A percentile compares a stretch with the other conserved stretches of the same genome.
Evolutionary conservation across 2,888 invertebrate species (phyloP).

Genomic region (Drosophila fulvimacula): DNA sequence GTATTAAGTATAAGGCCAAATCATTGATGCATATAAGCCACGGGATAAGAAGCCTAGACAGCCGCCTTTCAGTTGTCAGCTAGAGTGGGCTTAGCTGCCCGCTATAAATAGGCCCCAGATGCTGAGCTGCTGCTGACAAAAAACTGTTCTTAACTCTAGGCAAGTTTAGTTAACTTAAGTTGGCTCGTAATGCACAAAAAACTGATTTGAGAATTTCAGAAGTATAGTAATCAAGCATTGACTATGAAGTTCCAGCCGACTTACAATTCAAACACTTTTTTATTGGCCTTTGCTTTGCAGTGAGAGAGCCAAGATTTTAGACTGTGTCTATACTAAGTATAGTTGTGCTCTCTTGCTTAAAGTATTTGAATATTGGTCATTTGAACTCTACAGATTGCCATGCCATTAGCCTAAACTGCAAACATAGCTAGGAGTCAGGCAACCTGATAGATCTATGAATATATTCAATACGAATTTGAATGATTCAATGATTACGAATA

Average conservation of each 20-base stretch:
- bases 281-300: no score
- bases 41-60: slow-evolving; percentile 38
- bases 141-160: neutral
- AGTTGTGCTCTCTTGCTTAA: no score
- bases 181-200: neutral
- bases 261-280: neutral
- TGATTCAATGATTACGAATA: no score
- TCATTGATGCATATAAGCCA: slow-evolving; percentile 34
- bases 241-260: neutral
- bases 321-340: no score
- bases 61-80: slow-evolving; percentile 16
- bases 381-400: neutral
- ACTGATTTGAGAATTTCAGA: neutral
- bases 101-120: slow-evolving; percentile 24
- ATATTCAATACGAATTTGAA: no score
- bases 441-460: no score
- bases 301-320: no score
- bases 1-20: neutral
- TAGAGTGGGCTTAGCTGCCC: neutral
- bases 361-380: neutral
- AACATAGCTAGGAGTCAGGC: no score
- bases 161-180: neutral
- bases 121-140: neutral
- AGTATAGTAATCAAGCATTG: neutral
- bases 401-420: no score